phyloP scores from a whole-genome alignment of 2,113 vertebrate genomes.

The Centropus bengalensis region DNA sequence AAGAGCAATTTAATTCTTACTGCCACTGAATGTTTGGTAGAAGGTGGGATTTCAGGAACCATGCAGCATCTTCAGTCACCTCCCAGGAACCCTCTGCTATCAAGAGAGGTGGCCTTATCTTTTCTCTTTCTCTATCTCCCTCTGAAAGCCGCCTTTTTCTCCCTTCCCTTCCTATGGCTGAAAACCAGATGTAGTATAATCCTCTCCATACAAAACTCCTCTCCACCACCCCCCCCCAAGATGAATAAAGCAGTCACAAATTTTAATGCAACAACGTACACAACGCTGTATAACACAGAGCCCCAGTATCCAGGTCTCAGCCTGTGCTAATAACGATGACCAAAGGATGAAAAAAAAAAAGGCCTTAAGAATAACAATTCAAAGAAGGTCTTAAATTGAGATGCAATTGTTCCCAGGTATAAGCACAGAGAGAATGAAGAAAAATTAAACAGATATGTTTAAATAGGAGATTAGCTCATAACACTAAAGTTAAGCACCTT shows the following conservation, averaged over 20 bases:
- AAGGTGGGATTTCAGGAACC: background rate
- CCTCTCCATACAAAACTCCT: background rate
- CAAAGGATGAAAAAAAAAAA: background rate
- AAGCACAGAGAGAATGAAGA: background rate
- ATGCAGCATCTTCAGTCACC: background rate
- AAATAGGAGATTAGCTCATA: background rate
- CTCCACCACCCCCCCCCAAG: background rate
- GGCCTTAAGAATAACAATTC: background rate
- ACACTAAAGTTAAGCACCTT: background rate
- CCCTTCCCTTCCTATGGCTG: background rate
- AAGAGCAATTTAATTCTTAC: constrained; percentile 5
- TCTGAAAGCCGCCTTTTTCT: background rate
- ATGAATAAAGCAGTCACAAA: background rate
- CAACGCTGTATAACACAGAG: accelerated
- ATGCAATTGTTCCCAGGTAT: background rate
- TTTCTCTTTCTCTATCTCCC: background rate
- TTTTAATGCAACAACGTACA: background rate
- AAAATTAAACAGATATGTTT: background rate
- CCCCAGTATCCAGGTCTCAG: background rate
- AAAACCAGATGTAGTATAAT: background rate
- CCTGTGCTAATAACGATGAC: background rate
- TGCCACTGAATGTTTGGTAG: background rate
- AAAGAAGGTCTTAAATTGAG: background rate
- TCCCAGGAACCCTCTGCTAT: background rate
- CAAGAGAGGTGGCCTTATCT: accelerated